A percentile compares a stretch with the other conserved stretches of the same genome.
Conservation (phyloP, 2,113 vertebrate species). For the Gracilinanus agilis region DNA sequence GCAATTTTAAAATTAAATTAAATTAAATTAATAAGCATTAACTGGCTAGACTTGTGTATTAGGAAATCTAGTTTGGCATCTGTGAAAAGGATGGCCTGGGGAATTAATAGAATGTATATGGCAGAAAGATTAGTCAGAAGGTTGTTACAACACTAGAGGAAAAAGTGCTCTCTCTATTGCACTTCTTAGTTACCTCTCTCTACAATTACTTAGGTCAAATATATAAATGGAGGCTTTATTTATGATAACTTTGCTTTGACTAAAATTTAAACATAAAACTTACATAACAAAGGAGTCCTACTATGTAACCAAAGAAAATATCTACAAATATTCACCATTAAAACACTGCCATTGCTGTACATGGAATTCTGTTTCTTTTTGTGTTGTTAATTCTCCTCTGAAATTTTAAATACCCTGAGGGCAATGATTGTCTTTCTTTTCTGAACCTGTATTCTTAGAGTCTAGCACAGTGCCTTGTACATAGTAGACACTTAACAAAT, state of each 20-base stretch:
- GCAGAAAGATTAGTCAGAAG: not conserved
- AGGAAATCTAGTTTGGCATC: not conserved
- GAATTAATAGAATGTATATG: not conserved
- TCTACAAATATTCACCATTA: not conserved
- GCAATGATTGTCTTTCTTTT: not conserved
- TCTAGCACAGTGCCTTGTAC: not conserved
- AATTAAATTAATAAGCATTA: too few relatives aligned
- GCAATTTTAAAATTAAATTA: too few relatives aligned
- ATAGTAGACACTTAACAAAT: not conserved
- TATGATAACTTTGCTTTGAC: not conserved
- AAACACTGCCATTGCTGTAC: not conserved
- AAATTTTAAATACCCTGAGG: not conserved
- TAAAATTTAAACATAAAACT: not conserved
- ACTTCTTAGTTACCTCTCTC: not conserved
- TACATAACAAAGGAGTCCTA: not conserved
- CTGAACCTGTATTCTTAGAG: not conserved
- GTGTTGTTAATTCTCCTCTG: not conserved
- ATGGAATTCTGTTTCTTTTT: not conserved
- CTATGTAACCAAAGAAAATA: not conserved
- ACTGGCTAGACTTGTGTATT: not conserved
- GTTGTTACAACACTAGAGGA: not conserved
- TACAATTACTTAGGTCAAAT: not conserved
- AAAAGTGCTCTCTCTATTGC: not conserved
- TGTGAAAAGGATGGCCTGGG: not conserved
- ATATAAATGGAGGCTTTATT: not conserved